Base-by-base conservation (phyloP, 2,888 invertebrate genomes). In the Pyrocoelia pectoralis region DNA sequence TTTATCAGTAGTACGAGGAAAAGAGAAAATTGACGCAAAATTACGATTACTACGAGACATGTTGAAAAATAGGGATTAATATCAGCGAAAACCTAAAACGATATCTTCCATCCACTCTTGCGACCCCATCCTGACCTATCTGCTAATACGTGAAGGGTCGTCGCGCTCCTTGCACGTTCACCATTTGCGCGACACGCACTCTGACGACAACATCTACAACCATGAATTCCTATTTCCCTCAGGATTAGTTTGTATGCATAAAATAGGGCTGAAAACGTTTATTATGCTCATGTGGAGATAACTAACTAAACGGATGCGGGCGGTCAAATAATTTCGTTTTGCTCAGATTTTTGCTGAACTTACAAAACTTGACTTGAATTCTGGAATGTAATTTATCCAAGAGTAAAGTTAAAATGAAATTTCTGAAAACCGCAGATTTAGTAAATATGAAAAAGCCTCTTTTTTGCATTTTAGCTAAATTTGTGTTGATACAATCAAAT, bases 171-270 rank as follows among this genome's bases (percentile, higher is more conserved):
- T 70, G 57, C 56, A 72, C 72, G 72, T 70, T 68, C 68, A 65
- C 67, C 63, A 70, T 71, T 70, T 71, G 68, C 66, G 68, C 66
- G 65, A 68, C 68, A 71, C 68, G 71, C 70, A 70, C 67, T 54
- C 53, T 56, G 63, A 63, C 61, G 68, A 68, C 66, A 68, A 64
- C 63, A 59, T 65, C 63, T 63, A 66, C 63, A 66, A 64, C 65
- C 66, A 66, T 57, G 67, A 67, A 67, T 63, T 69, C 66, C 65
- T 66, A 67, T 66, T 66, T 62, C 57, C 65, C 56, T 58, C 24
- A 52, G 66, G 65, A 60, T 67, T 67, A 63, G 65, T 67, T 56
- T 57, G 69, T 67, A 68, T 69, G 67, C 67, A 66, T 69, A 69
- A 69, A 66, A 67, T 64, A 66, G 53, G 46, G 49, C 28, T 56